Evolutionary conservation across 2,888 invertebrate species (phyloP), one percentile per base, ranked within the genome.

Genomic region (Mythimna lalbum): DNA sequence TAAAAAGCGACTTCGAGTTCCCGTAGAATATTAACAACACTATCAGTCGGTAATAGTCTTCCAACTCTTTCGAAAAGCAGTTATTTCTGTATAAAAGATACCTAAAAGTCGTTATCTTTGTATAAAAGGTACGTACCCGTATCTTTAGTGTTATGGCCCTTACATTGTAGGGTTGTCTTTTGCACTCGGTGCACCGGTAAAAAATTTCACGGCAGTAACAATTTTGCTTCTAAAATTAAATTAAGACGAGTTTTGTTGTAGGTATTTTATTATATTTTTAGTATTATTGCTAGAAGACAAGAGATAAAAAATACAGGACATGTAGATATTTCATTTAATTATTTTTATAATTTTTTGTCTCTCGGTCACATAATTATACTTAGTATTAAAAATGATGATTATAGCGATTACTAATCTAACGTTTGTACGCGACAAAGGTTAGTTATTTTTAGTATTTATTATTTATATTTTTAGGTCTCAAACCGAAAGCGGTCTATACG

Each of bases 91-190:
- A 70, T 69, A 64, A 76, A 76, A 63, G 49, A 63, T 70, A 77
- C 39, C n/a, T 50, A 12, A 56, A 63, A 62, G 43, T 21, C 36
- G 49, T 78, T 77, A 71, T 70, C 78, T 77, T 81, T 77, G 52
- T 67, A 57, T 76, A 63, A 81, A 77, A 67, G 66, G 36, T 60
- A 65, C n/a, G 27, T 55, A 57, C 5, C 21, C 27, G 61, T 86
- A 83, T 84, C 82, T 83, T 82, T 79, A 85, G 69, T 79, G 81
- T 85, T 83, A 88, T 81, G 76, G 65, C 63, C 63, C 66, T 80
- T 80, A 82, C 83, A 47, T 27, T 63, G 49, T 66, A 27, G 43
- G 36, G 49, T 27, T 47, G n/a, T 19, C n/a, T 52, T 64, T 69
- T 82, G 57, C 73, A 64, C 39, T 78, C 43, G 53, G 39, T 82